Evolutionary conservation across 2,888 invertebrate genomes (phyloP), one percentile per base, ranked within the genome.

Genomic region (Hirudinaria manillensis): DNA sequence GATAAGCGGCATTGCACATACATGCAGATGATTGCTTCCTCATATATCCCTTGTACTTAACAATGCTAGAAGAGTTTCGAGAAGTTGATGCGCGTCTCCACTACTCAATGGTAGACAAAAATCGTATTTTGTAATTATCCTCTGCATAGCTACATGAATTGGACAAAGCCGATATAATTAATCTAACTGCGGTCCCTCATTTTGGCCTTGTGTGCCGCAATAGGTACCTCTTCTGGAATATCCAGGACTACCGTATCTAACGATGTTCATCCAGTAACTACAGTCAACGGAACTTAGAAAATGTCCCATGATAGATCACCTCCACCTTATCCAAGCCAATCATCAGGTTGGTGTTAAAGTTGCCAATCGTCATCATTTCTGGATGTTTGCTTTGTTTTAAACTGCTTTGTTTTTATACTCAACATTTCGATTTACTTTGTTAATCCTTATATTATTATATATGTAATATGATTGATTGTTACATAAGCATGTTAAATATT

Each of bases 251-350:
- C 10, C 16, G 45, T 16, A 16, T 45, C 13, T 45, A 45, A 16
- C 45, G 10, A 45, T 45, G 45, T 45, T 45, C 45, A 45, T 16
- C 45, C 45, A 45, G 29, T 24, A 61, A 61, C 24, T 61, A n/a
- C 3, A 61, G 6, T 29, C 29, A 10, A 1, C 13, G 13, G 29
- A 21, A 16, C 21, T 61, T 3, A 27, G 7, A 61, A 61, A 61
- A 61, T 61, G 61, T 61, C 61, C 7, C 29, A 61, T n/a, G 61
- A 29, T 19, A 24, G 61, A 19, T 61, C 61, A 29, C 61, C 61
- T 61, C 61, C 61, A 16, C 61, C 61, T 27, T 61, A 61, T 29
- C 24, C 24, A 7, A 61, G 61, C 61, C 61, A 24, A 61, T 24
- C 29, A 61, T 16, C 45, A 45, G 45, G 45, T 45, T 45, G 45